Percentiles rank a stretch among this genome's conserved stretches.
Evolutionary conservation across 2,113 vertebrate genomes (phyloP).

Genomic region (Rhinolophus sinicus): DNA sequence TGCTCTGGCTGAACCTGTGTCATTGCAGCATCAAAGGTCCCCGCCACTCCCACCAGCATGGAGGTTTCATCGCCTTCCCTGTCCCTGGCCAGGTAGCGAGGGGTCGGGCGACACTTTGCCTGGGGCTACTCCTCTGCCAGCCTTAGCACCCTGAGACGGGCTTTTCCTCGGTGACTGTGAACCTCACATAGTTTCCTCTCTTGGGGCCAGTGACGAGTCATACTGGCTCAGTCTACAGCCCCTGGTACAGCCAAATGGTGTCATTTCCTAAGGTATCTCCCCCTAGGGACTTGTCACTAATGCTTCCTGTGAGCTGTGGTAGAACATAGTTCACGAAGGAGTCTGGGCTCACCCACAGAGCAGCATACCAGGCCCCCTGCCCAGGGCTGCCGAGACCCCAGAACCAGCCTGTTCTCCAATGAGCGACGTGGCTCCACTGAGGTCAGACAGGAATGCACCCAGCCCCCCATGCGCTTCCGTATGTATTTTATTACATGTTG

Average conservation of each 20-base stretch:
- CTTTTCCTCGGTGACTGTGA: too few species aligned
- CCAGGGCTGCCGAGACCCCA: neutral
- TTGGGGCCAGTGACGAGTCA: neutral
- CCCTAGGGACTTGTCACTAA: accelerated
- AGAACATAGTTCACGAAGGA: accelerated
- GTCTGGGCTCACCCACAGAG: too few species aligned
- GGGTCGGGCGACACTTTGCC: neutral
- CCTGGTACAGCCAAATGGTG: accelerated
- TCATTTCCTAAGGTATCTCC: too few species aligned
- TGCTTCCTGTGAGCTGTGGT: neutral
- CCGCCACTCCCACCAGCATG: neutral
- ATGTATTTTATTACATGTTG: too few species aligned
- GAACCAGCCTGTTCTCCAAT: neutral
- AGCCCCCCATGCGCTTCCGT: too few species aligned
- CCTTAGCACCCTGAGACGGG: accelerated
- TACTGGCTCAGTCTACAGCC: too few species aligned
- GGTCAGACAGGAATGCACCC: accelerated
- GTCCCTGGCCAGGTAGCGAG: accelerated
- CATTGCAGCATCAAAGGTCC: neutral
- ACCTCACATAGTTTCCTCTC: neutral
- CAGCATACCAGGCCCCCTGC: accelerated
- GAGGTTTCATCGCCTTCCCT: neutral
- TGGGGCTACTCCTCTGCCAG: neutral
- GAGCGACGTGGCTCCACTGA: accelerated
- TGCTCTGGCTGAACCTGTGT: neutral